phyloP scores from a whole-genome alignment of 2,888 invertebrate species.

The Bombylius major region DNA sequence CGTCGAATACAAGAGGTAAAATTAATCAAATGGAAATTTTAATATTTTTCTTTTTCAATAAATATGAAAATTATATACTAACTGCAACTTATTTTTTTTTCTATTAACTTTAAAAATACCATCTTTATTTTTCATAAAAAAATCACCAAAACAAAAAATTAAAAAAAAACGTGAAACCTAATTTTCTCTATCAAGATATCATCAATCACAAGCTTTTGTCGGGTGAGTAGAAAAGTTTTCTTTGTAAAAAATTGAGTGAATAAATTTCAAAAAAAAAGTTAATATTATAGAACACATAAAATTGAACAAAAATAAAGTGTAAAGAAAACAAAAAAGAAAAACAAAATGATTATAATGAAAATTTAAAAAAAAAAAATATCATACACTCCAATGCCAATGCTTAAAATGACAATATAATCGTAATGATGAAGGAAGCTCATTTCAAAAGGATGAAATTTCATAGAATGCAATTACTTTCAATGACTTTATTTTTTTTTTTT shows the following conservation, averaged over 20 bases:
- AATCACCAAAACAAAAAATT: no score
- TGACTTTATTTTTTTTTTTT: background rate
- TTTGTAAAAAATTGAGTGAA: no score
- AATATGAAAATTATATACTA: background rate
- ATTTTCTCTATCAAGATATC: slow-evolving; percentile 50
- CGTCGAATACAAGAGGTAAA: slow-evolving; percentile 79
- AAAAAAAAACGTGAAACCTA: background rate
- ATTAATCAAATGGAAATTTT: background rate
- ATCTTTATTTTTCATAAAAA: no score
- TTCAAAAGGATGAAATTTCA: slow-evolving; percentile 7
- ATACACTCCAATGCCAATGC: no score
- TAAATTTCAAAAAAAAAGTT: no score
- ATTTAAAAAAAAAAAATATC: no score
- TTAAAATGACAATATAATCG: no score
- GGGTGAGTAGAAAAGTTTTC: slow-evolving; percentile 44
- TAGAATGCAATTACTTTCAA: slow-evolving; percentile 7
- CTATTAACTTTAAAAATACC: no score
- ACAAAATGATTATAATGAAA: slow-evolving; percentile 2
- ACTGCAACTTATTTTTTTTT: background rate
- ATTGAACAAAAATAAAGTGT: no score
- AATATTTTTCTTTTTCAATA: background rate
- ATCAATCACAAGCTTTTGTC: slow-evolving; percentile 73
- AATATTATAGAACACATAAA: no score
- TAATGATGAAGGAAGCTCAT: background rate
- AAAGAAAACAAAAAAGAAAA: slow-evolving; percentile 1